Evolutionary conservation across 2,888 invertebrate species (phyloP), one percentile per base, ranked within the genome.

Genomic region (Hipparchia sbordonii): DNA sequence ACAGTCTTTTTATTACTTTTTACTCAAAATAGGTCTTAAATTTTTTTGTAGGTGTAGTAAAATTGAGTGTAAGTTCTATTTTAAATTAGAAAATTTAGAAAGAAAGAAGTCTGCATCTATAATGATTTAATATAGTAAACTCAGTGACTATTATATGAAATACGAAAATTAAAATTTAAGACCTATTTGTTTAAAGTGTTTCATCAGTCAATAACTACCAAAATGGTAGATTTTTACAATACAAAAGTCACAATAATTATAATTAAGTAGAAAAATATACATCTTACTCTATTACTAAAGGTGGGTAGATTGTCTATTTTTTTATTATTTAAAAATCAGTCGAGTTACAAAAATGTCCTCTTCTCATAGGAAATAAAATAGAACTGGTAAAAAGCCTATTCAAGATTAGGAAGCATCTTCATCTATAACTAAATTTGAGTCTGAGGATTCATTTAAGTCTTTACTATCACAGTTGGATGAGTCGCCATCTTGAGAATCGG

Each of bases 401-500:
- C 12, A 51, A 67, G 72, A 61, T 70, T 76, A 70, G 63, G 62
- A 76, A 71, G 79, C 75, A 77, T 77, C 82, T 59, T 88, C 88
- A 74, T 88, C 85, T 77, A 89, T 86, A 69, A 86, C 83, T 79
- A 89, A 82, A 65, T 79, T 83, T 2, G 85, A 82, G 74, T 86
- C 86, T 65, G 82, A 79, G 1, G 84, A 84, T 71, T 85, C 84
- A 23, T 70, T 70, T 72, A 85, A 80, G 74, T 86, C 85, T 77
- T 80, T 73, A 59, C 72, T 80, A 80, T 82, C 81, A 80, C 79
- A 80, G 77, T 72, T 75, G 61, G 71, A 68, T 23, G 60, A 72
- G 68, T 71, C 71, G 33, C 60, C 60, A 57, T 72, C 72, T 61
- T 70, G 68, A 62, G 23, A 67, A 72, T 78, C 72, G 69, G 72